Percentiles rank a stretch among this genome's conserved stretches.
phyloP scores from a whole-genome alignment of 2,797 vertebrate genomes.

The Muscicapa striata region DNA sequence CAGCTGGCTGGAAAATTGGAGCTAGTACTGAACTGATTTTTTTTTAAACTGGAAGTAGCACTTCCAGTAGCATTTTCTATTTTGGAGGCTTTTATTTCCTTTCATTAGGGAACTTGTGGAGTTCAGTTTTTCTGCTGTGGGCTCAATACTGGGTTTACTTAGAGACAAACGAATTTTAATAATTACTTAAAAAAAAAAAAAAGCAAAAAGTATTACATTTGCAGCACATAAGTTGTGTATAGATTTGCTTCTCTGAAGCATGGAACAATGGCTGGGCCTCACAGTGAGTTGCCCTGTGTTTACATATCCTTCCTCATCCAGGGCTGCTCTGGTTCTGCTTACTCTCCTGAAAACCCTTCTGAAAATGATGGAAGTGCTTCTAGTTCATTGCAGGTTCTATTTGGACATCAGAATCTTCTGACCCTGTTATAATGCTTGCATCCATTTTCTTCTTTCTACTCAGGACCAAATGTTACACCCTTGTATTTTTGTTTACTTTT shows the following conservation, averaged over 20 bases:
- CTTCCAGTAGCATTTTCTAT: neutral
- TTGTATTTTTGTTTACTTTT: constrained; percentile 1
- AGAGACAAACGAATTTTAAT: neutral
- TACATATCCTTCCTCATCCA: neutral
- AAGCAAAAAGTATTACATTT: neutral
- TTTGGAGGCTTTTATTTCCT: neutral
- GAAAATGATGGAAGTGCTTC: neutral
- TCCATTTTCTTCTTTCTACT: neutral
- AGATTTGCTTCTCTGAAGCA: neutral
- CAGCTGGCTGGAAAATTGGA: neutral
- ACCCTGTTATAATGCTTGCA: neutral
- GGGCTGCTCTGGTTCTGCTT: neutral
- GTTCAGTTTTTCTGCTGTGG: neutral
- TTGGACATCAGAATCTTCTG: neutral
- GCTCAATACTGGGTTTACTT: neutral
- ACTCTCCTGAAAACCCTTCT: neutral
- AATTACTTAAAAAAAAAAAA: neutral
- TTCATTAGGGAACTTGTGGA: neutral
- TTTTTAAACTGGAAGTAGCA: neutral
- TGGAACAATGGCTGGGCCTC: neutral
- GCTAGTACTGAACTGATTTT: neutral
- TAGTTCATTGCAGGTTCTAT: neutral
- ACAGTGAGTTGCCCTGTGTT: neutral
- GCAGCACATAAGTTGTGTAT: neutral
- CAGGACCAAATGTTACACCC: neutral